A percentile compares a stretch with the other conserved stretches of the same genome.
phyloP scores from a whole-genome alignment of 2,113 vertebrate genomes.

The Dicerorhinus sumatrensis region DNA sequence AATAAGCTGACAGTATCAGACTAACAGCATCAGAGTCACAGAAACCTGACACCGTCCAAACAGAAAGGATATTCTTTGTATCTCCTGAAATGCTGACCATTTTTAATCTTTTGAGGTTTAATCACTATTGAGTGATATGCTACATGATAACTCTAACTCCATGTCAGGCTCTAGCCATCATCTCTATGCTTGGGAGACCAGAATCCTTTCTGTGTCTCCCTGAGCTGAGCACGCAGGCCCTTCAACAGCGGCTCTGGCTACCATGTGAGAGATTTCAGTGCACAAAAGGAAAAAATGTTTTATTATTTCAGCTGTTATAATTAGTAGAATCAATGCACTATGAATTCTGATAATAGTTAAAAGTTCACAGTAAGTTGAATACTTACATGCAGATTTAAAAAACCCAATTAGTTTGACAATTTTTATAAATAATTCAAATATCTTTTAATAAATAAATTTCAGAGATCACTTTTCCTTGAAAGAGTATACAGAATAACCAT shows the following conservation, averaged over 20 bases:
- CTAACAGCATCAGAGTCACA: constrained; percentile 40
- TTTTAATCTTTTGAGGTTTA: constrained; percentile 85
- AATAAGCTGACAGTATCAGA: constrained; percentile 39
- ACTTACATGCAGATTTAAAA: constrained; percentile 70
- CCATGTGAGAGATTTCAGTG: constrained; percentile 68
- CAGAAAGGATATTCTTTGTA: constrained; percentile 81
- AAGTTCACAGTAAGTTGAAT: constrained; percentile 76
- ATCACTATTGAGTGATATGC: constrained; percentile 89
- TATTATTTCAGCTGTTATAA: neutral
- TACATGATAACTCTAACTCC: constrained; percentile 86
- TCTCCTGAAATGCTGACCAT: constrained; percentile 80
- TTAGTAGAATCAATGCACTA: constrained; percentile 66
- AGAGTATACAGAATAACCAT: constrained; percentile 76
- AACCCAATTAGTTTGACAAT: constrained; percentile 72
- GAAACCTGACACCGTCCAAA: constrained; percentile 72
- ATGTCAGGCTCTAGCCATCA: constrained; percentile 77
- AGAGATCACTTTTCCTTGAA: constrained; percentile 43
- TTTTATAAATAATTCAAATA: constrained; percentile 84
- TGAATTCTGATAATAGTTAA: constrained; percentile 68
- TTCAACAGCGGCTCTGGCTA: constrained; percentile 76
- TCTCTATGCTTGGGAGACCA: constrained; percentile 49
- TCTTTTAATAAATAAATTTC: constrained; percentile 79
- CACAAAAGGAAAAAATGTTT: constrained; percentile 39
- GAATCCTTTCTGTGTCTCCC: constrained; percentile 72
- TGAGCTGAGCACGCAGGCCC: constrained; percentile 62